Conservation (phyloP, 2,797 vertebrate genomes). For the Sebastes reedi region DNA sequence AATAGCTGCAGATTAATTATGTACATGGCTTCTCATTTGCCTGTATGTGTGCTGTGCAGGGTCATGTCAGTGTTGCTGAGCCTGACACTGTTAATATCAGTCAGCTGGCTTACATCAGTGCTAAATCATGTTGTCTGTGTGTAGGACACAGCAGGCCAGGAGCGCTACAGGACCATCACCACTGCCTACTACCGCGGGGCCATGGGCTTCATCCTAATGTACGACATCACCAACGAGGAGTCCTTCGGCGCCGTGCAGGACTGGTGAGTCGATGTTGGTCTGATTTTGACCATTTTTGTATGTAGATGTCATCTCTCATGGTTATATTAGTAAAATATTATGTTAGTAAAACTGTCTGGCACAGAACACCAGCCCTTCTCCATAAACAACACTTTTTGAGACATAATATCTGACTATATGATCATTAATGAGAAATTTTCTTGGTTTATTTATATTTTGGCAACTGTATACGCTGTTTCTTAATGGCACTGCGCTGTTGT, state of each 20-base stretch:
- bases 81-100: conserved; percentile 7
- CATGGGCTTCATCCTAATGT: conserved; percentile 99
- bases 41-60: neutral
- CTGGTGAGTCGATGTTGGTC: conserved; percentile 85
- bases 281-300: conserved; percentile 3
- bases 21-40: neutral
- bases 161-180: conserved; percentile 97
- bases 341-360: too few relatives aligned
- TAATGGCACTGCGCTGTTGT: too few relatives aligned
- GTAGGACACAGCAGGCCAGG: conserved; percentile 97
- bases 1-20: conserved; percentile 24
- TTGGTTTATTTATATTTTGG: too few relatives aligned
- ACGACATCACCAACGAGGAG: conserved; percentile 98
- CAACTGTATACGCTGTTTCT: too few relatives aligned
- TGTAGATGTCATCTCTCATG: neutral
- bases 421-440: too few relatives aligned
- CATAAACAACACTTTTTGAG: too few relatives aligned
- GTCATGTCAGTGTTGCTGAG: neutral
- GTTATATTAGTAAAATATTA: too few relatives aligned
- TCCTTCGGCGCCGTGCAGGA: conserved; percentile 97
- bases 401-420: too few relatives aligned
- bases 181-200: conserved; percentile 97
- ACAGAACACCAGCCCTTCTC: too few relatives aligned
- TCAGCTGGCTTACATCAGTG: neutral
- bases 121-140: conserved; percentile 48